These are phyloP conservation scores for Cygnus buccinator DNA, from an alignment of 2,113 vertebrate genomes.

Conservation along the genomic window DNA sequence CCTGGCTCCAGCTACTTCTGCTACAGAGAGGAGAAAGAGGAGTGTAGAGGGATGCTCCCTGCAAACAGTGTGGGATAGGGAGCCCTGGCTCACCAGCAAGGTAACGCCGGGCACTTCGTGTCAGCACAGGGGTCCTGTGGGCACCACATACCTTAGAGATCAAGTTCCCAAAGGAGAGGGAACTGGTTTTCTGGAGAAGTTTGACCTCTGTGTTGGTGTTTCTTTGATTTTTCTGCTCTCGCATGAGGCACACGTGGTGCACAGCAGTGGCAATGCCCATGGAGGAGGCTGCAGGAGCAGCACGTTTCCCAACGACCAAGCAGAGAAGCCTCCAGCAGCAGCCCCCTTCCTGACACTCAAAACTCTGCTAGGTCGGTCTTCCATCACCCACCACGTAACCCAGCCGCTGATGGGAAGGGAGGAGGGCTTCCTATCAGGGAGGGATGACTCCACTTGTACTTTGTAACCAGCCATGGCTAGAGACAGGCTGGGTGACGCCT, in stretches of 20 bases:
- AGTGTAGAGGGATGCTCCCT: not conserved
- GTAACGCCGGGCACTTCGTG: not conserved
- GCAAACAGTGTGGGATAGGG: not conserved
- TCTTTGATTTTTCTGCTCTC: not conserved
- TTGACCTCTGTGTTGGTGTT: not conserved
- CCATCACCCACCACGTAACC: not conserved
- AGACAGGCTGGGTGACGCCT: not conserved
- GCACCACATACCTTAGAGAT: not conserved
- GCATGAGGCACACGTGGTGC: fast-evolving
- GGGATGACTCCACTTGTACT: not conserved
- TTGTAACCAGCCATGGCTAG: not conserved
- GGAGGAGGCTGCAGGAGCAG: not conserved
- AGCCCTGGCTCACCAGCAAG: not conserved
- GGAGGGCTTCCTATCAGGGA: not conserved
- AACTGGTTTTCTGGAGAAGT: not conserved
- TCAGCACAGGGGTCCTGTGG: not conserved
- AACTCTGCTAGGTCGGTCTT: not conserved
- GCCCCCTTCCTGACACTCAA: not conserved
- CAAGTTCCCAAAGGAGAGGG: not conserved
- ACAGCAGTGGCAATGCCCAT: fast-evolving
- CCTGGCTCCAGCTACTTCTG: conserved; percentile 50
- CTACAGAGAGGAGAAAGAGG: not conserved
- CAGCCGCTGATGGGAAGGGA: not conserved
- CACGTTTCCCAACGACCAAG: fast-evolving
- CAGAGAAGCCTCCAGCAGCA: not conserved